Conservation (phyloP, 23 tunicate genomes). For the Halocynthia roretzi region DNA sequence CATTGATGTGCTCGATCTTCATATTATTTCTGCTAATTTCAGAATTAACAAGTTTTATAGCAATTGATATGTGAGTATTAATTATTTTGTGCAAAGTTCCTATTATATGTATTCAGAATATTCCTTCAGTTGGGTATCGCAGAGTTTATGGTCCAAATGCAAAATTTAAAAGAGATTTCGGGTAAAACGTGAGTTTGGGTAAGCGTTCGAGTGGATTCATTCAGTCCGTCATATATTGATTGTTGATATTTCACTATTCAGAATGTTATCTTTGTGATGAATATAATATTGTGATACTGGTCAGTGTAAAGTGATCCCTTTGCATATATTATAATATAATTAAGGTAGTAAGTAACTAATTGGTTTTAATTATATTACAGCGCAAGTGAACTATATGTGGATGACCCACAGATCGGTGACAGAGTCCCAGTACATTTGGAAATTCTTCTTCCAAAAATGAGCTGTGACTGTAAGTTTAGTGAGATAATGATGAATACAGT, state of each 20-base stretch:
- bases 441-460: slow-evolving; percentile 71
- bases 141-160: too few relatives aligned
- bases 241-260: too few relatives aligned
- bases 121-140: too few relatives aligned
- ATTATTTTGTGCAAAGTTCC: neutral
- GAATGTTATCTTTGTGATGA: too few relatives aligned
- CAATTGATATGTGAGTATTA: slow-evolving; percentile 82
- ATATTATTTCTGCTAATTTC: slow-evolving; percentile 86
- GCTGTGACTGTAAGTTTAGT: slow-evolving; percentile 82
- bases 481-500: neutral
- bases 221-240: too few relatives aligned
- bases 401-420: slow-evolving; percentile 92
- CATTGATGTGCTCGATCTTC: slow-evolving; percentile 78
- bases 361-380: slow-evolving; percentile 13
- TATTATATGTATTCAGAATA: too few relatives aligned
- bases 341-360: neutral
- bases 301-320: too few relatives aligned
- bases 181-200: too few relatives aligned
- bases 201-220: too few relatives aligned
- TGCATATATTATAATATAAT: too few relatives aligned
- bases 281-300: too few relatives aligned
- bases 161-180: too few relatives aligned
- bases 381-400: slow-evolving; percentile 90
- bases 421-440: slow-evolving; percentile 69
- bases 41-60: slow-evolving; percentile 73